phyloP scores from a whole-genome alignment of 2,113 vertebrate species.

The Gavia stellata region DNA sequence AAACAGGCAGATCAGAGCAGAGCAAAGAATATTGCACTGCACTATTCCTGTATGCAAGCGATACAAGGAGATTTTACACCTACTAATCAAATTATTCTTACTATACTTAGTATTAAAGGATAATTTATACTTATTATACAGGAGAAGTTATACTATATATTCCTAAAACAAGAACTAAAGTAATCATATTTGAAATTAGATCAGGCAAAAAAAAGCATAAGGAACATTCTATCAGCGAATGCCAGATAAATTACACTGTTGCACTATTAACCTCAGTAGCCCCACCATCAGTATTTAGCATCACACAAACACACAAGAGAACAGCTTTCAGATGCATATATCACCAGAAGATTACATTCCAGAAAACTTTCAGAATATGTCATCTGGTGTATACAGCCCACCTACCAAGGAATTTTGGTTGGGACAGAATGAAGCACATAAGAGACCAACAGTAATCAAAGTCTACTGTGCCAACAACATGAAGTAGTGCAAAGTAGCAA shows the following conservation, averaged over 20 bases:
- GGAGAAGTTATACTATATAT: not conserved
- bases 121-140: not conserved
- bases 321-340: not conserved
- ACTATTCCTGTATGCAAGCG: not conserved
- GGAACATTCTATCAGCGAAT: not conserved
- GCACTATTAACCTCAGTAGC: not conserved
- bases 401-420: not conserved
- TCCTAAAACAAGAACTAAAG: not conserved
- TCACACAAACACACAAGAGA: not conserved
- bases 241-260: not conserved
- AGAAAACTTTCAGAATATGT: not conserved
- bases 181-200: not conserved
- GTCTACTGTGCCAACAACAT: not conserved
- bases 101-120: not conserved
- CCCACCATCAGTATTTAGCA: not conserved
- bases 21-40: not conserved
- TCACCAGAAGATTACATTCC: not conserved
- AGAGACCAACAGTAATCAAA: not conserved
- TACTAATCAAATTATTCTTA: not conserved
- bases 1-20: not conserved
- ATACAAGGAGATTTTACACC: not conserved
- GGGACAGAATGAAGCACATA: not conserved
- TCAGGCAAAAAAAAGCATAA: not conserved
- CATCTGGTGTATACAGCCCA: not conserved
- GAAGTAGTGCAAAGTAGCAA: not conserved